Base-by-base conservation (phyloP, 2,888 invertebrate genomes). In the Acronicta psi region DNA sequence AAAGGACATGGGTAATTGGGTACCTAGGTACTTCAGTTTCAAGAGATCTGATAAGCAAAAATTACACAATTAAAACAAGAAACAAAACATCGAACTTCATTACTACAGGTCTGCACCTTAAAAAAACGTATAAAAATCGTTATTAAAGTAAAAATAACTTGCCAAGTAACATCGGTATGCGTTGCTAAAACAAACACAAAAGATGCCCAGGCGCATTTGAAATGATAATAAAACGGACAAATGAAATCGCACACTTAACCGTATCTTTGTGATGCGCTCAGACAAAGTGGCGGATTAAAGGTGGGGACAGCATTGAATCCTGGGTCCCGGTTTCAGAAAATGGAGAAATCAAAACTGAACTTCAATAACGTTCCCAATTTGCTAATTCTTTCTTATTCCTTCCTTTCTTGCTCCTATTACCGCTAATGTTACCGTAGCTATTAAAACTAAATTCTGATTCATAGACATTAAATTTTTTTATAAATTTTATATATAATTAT, bases 181-280 rank as follows among this genome's bases (percentile, higher is more conserved):
- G 50, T 44, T 50, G 52, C 56, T 67, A 72, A 69, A 73, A 76
- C 56, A 64, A 74, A 78, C 61, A 65, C 69, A 70, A 76, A 75
- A 74, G 64, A 59, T 44, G 55, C 58, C 44, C 58, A 45, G 70
- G 69, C 78, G 67, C 76, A 79, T 83, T 83, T 83, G 78, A 81
- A 80, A 78, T 78, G 77, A 81, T 79, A 82, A 83, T 85, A 83
- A 84, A 85, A 82, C 61, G 80, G 77, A 79, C 79, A 82, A 87
- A 87, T 86, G 85, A 88, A 89, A 88, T 85, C 81, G 82, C 84
- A 86, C 84, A 86, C 85, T 87, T 85, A 81, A 63, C 55, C 68
- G 59, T 82, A 83, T 86, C 82, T 79, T 72, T 74, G 78, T 80
- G 82, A 84, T 82, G 85, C 69, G 70, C 75, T 68, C 41, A 74